phyloP scores from a whole-genome alignment of 2,113 vertebrate species.

The Melanerpes formicivorus region DNA sequence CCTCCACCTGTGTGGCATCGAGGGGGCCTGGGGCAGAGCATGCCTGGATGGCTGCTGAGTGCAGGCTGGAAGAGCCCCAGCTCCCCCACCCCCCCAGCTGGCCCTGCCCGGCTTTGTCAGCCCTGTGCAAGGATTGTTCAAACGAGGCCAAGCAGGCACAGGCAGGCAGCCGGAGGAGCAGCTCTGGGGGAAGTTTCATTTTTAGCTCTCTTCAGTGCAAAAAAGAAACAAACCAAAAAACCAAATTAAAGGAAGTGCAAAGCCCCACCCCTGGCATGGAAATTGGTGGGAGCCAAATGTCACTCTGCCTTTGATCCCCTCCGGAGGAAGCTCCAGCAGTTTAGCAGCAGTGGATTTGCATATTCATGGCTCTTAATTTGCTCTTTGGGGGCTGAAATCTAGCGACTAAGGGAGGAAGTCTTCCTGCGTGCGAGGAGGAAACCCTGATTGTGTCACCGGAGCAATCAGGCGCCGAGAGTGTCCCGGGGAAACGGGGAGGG shows the following conservation, averaged over 20 bases:
- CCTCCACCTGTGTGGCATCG: background rate
- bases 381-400: constrained; percentile 28
- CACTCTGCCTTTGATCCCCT: constrained; percentile 3
- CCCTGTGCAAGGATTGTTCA: accelerated
- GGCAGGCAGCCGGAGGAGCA: background rate
- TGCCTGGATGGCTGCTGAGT: background rate
- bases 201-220: background rate
- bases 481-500: background rate
- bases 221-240: background rate
- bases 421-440: constrained; percentile 14
- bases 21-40: accelerated
- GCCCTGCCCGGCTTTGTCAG: too few species aligned
- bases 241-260: background rate
- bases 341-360: constrained; percentile 38
- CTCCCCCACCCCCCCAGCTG: too few species aligned
- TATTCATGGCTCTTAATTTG: constrained; percentile 59
- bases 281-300: constrained; percentile 35
- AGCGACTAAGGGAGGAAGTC: constrained; percentile 29
- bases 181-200: background rate
- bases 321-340: background rate
- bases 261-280: background rate
- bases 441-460: constrained; percentile 11
- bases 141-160: background rate
- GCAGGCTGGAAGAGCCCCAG: background rate
- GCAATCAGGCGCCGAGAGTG: background rate